Conservation (phyloP, 1,140 invertebrate species). For the Drosophila sulfurigaster region DNA sequence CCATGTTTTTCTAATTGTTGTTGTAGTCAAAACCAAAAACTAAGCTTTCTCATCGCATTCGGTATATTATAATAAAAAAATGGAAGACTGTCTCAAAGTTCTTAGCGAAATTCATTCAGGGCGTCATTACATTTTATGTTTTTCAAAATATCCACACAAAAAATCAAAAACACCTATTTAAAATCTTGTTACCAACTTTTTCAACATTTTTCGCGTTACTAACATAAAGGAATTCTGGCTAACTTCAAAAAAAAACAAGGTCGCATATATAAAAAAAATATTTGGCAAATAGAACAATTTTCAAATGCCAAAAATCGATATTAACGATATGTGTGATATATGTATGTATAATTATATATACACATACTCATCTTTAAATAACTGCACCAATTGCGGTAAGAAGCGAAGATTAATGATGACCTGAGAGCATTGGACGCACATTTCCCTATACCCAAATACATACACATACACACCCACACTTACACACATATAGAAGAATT, state of each 20-base stretch:
- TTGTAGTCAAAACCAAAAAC: conserved; percentile 41
- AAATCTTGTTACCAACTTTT: conserved; percentile 3
- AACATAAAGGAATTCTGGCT: conserved; percentile 1
- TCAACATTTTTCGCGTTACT: conserved; percentile 17
- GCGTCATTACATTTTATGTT: conserved; percentile 55
- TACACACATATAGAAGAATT: not conserved
- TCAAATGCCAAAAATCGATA: conserved; percentile 14
- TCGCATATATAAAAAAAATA: not conserved
- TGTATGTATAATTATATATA: not conserved
- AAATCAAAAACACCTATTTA: not conserved
- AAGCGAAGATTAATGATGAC: conserved; percentile 15
- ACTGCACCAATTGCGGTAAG: conserved; percentile 6
- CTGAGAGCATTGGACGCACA: not conserved
- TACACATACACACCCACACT: conserved; percentile 7
- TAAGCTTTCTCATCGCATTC: conserved; percentile 15
- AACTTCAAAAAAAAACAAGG: not conserved
- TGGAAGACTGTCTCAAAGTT: not conserved
- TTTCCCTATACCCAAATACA: not conserved
- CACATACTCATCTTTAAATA: not conserved
- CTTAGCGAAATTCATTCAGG: conserved; percentile 9
- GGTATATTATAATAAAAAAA: conserved; percentile 14
- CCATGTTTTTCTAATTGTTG: conserved; percentile 65
- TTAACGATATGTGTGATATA: not conserved
- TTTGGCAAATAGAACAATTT: conserved; percentile 14
- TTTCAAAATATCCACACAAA: conserved; percentile 61